phyloP scores from a whole-genome alignment of 2,113 vertebrate species.

The Hystrix cristata region DNA sequence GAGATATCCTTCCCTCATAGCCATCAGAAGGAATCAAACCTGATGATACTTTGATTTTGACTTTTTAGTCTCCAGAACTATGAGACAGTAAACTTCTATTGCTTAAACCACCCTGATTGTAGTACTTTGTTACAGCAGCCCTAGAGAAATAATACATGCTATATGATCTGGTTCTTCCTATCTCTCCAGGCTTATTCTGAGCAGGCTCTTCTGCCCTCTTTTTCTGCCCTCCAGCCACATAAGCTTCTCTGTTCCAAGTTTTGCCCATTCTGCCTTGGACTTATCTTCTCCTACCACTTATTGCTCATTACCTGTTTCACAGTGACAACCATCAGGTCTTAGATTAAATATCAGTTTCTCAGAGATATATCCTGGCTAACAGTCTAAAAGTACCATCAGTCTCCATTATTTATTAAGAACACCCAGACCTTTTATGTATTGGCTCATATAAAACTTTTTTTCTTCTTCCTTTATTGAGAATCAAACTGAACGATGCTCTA shows the following conservation, averaged over 20 bases:
- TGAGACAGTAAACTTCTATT: background rate
- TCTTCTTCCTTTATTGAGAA: background rate
- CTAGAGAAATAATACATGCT: background rate
- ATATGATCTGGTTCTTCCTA: background rate
- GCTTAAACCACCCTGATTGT: background rate
- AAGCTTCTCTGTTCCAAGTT: background rate
- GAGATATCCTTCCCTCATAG: background rate
- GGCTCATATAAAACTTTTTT: background rate
- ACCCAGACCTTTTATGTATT: background rate
- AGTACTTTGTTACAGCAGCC: background rate
- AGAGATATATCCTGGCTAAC: background rate
- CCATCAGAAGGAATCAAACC: background rate
- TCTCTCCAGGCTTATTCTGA: background rate
- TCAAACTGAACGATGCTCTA: background rate
- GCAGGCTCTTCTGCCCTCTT: background rate
- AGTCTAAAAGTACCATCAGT: background rate
- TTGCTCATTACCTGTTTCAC: background rate
- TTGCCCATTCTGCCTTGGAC: background rate
- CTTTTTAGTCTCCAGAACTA: background rate
- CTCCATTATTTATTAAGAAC: background rate
- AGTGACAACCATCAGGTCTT: background rate
- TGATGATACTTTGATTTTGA: background rate
- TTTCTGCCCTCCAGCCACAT: background rate
- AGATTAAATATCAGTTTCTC: background rate
- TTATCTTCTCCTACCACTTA: background rate